Conservation (phyloP, 2,888 invertebrate genomes). For the Dryobotodes eremita region DNA sequence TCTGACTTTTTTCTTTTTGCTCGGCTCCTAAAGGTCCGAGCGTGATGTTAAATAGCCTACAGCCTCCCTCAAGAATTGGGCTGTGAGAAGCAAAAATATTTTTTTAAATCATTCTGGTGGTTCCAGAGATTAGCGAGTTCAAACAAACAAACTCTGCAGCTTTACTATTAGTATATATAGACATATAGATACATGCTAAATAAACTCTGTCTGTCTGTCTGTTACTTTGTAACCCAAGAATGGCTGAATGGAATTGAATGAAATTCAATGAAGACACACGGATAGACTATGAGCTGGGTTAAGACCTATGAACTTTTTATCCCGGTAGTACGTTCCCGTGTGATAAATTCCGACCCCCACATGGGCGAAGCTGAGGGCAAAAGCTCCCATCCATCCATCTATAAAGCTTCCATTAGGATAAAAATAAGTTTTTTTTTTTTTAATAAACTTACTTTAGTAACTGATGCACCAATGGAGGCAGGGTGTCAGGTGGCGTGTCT, state of each 20-base stretch:
- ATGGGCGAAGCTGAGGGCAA: not conserved
- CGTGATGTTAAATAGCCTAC: no score
- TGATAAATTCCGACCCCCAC: not conserved
- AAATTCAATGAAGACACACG: not conserved
- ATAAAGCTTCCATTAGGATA: not conserved
- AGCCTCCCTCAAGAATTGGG: no score
- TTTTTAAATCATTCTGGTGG: no score
- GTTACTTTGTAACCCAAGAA: not conserved
- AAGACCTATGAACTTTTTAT: not conserved
- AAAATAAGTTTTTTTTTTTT: not conserved
- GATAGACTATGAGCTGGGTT: not conserved
- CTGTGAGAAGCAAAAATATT: no score
- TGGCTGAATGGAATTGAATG: no score
- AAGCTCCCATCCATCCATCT: not conserved
- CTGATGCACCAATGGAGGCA: constrained; percentile 93
- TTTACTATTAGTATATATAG: no score
- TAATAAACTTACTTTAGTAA: constrained; percentile 88
- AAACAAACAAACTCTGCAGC: no score
- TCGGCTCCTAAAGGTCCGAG: no score
- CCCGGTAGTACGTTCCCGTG: not conserved
- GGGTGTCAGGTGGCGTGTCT: constrained; percentile 90
- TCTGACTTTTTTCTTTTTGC: no score
- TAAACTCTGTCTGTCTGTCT: not conserved
- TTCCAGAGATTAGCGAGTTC: no score
- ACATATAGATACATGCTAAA: no score